Conservation (phyloP, 1,140 invertebrate species). For the Drosophila willistoni region DNA sequence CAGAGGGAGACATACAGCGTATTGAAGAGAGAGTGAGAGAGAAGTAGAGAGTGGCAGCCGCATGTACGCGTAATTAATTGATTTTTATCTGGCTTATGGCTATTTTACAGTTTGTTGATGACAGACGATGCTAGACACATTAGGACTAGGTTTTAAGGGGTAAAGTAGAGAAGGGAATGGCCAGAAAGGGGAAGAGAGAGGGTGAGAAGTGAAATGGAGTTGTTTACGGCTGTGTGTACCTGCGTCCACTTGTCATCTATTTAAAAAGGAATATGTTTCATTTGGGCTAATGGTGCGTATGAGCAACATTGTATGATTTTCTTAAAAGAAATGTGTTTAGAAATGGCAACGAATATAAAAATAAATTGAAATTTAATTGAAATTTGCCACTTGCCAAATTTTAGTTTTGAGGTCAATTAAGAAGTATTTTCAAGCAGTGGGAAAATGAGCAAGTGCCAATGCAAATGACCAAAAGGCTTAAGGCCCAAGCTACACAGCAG, state of each 20-base stretch:
- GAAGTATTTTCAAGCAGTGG: constrained; percentile 42
- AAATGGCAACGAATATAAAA: not conserved
- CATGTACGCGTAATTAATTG: constrained; percentile 82
- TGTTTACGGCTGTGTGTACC: not conserved
- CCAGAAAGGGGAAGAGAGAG: not conserved
- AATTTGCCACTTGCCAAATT: constrained; percentile 18
- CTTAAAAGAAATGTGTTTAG: not conserved
- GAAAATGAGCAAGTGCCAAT: constrained; percentile 62
- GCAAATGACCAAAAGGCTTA: constrained; percentile 52
- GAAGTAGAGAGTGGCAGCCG: constrained; percentile 35
- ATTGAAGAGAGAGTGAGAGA: not conserved
- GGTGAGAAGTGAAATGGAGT: constrained; percentile 6
- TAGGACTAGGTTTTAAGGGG: constrained; percentile 7
- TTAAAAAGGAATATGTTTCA: constrained; percentile 6
- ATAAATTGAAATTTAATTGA: constrained; percentile 12
- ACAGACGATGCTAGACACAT: constrained; percentile 77
- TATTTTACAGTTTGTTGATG: constrained; percentile 83
- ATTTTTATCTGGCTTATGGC: constrained; percentile 82
- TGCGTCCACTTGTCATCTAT: not conserved
- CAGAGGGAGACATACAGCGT: constrained; percentile 19
- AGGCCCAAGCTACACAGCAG: constrained; percentile 36
- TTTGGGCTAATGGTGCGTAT: constrained; percentile 1
- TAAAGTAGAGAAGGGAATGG: too few relatives aligned
- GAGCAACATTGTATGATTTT: not conserved
- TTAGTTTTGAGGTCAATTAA: constrained; percentile 53